Evolutionary conservation across 2,113 vertebrate genomes (phyloP).

Genomic region (Sphaerodactylus townsendi): DNA sequence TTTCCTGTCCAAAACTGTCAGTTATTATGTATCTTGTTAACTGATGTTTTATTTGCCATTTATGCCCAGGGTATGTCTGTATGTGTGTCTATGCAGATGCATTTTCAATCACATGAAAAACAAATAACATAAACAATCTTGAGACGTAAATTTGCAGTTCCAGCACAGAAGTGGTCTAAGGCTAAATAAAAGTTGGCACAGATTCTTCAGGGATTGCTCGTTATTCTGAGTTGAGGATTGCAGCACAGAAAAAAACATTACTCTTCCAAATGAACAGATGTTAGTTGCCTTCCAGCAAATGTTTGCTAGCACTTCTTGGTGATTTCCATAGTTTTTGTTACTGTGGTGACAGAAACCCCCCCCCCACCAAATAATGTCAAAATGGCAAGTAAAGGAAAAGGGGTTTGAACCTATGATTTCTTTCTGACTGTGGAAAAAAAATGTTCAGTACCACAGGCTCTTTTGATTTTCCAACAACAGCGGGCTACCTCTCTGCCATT

Average conservation of each 20-base stretch:
- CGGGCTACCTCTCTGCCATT: too few relatives aligned
- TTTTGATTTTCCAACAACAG: too few relatives aligned
- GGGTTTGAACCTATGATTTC: too few relatives aligned
- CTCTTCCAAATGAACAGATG: background rate
- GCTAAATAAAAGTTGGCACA: slow-evolving; percentile 17
- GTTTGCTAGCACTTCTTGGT: background rate
- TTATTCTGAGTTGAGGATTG: background rate
- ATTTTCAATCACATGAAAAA: slow-evolving; percentile 42
- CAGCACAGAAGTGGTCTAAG: background rate
- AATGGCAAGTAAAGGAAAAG: background rate
- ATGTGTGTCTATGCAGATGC: background rate
- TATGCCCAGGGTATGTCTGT: background rate
- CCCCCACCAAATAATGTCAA: background rate
- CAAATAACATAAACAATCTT: slow-evolving; percentile 12
- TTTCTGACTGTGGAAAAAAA: too few relatives aligned
- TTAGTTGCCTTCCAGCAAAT: background rate
- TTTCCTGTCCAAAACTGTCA: background rate
- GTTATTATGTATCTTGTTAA: slow-evolving; percentile 51
- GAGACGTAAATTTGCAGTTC: background rate
- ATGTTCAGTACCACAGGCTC: too few relatives aligned
- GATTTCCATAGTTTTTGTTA: slow-evolving; percentile 1
- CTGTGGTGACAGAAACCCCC: background rate
- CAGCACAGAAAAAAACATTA: background rate
- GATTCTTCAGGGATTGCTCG: slow-evolving; percentile 7
- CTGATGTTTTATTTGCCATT: slow-evolving; percentile 39